These are phyloP conservation scores for Diadema setosum DNA, from an alignment of 35 echinoderm and acorn worm species.

Conservation along the genomic window DNA sequence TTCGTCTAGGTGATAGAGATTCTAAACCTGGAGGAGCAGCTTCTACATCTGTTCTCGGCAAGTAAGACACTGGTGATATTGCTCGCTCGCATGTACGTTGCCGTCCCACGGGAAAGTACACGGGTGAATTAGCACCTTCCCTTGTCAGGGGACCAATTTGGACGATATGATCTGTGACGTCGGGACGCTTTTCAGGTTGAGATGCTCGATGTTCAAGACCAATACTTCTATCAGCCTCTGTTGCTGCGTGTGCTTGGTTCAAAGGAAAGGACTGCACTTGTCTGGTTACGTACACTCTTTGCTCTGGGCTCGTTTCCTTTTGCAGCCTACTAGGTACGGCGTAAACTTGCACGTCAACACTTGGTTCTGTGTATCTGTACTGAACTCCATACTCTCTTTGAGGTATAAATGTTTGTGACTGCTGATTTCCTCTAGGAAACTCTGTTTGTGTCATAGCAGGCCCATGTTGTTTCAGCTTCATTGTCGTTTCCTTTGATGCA, in stretches of 20 bases:
- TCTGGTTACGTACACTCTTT: background rate
- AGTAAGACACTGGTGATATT: slow-evolving; percentile 10
- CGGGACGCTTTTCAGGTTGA: background rate
- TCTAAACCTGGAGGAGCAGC: background rate
- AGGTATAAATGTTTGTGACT: background rate
- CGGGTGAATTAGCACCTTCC: background rate
- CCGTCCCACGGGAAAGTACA: background rate
- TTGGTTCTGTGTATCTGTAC: background rate
- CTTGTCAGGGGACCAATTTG: background rate
- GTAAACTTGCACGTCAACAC: background rate
- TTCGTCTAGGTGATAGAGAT: background rate
- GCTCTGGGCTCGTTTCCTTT: background rate
- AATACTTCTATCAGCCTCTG: background rate
- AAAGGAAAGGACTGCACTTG: background rate
- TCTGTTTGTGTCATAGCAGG: background rate
- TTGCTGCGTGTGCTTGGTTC: background rate
- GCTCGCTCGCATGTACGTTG: slow-evolving; percentile 13
- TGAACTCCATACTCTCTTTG: background rate
- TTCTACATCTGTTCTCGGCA: background rate
- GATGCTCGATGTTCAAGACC: background rate
- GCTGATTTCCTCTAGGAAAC: background rate
- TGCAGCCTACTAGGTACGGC: background rate
- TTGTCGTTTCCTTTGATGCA: background rate
- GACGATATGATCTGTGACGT: slow-evolving; percentile 1
- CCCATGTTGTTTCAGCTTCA: background rate